These are phyloP conservation scores for Psephotus haematonotus DNA, from an alignment of 2,113 vertebrate genomes.

Conservation along the genomic window DNA sequence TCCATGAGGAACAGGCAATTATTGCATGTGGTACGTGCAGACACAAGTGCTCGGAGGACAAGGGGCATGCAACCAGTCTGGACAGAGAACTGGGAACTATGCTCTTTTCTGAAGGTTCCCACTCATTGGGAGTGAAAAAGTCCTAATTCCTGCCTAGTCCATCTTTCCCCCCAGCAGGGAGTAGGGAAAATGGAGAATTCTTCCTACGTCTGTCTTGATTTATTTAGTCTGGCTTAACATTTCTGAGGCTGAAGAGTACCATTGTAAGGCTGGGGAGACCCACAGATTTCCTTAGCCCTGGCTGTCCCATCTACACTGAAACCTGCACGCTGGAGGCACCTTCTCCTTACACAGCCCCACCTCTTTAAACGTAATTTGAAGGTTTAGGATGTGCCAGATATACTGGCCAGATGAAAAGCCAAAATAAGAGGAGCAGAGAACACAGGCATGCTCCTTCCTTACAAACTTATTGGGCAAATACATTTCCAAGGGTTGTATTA, in stretches of 20 bases:
- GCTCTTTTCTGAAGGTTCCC: neutral
- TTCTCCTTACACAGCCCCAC: neutral
- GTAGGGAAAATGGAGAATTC: neutral
- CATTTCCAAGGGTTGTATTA: neutral
- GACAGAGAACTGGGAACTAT: neutral
- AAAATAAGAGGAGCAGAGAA: neutral
- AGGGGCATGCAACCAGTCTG: conserved; percentile 40
- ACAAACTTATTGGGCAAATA: neutral
- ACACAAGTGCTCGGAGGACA: conserved; percentile 35
- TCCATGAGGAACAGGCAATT: neutral
- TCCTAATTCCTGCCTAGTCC: neutral
- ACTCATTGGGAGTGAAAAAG: neutral
- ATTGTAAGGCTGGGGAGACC: neutral
- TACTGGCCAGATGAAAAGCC: neutral
- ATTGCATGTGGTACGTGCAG: neutral
- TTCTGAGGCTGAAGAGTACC: neutral
- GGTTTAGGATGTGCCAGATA: neutral
- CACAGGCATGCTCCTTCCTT: neutral
- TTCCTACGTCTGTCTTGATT: neutral
- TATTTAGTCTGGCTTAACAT: neutral
- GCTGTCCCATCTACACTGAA: neutral
- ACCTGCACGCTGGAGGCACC: neutral
- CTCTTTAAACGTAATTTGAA: neutral
- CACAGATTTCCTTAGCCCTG: neutral
- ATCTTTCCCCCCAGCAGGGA: neutral